Percentiles rank a stretch among this genome's conserved stretches.
Evolutionary conservation across 2,888 invertebrate species (phyloP).

Genomic region (Rhopalosiphum nymphaeae): DNA sequence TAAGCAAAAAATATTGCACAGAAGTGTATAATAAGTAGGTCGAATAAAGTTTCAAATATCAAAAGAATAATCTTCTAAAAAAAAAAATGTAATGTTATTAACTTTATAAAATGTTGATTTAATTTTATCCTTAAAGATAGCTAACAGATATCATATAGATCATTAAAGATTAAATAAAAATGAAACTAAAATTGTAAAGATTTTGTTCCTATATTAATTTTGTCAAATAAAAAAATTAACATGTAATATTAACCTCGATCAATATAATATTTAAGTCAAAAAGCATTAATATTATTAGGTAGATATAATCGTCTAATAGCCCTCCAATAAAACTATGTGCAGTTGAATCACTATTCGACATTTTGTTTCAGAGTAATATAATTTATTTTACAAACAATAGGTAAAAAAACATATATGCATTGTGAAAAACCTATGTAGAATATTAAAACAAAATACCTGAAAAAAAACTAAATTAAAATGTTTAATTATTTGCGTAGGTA

Average conservation of each 20-base stretch:
- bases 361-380: not conserved
- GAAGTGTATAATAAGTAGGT: not conserved
- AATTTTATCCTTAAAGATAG: not conserved
- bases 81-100: not conserved
- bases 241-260: not conserved
- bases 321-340: not conserved
- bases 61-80: not conserved
- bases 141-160: not conserved
- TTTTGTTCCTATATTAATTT: not conserved
- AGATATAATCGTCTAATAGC: not conserved
- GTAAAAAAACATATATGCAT: not conserved
- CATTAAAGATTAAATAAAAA: not conserved
- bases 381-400: constrained; percentile 9
- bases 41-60: not conserved
- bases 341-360: not conserved
- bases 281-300: not conserved
- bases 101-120: not conserved
- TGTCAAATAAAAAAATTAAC: not conserved
- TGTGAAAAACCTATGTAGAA: not conserved
- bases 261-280: not conserved
- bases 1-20: not conserved
- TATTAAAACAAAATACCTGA: constrained; percentile 1
- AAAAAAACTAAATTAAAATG: constrained; percentile 51
- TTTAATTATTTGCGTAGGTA: not conserved
- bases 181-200: not conserved